A percentile compares a stretch with the other conserved stretches of the same genome.
phyloP scores from a whole-genome alignment of 1,140 invertebrate species.

The Patella vulgata region DNA sequence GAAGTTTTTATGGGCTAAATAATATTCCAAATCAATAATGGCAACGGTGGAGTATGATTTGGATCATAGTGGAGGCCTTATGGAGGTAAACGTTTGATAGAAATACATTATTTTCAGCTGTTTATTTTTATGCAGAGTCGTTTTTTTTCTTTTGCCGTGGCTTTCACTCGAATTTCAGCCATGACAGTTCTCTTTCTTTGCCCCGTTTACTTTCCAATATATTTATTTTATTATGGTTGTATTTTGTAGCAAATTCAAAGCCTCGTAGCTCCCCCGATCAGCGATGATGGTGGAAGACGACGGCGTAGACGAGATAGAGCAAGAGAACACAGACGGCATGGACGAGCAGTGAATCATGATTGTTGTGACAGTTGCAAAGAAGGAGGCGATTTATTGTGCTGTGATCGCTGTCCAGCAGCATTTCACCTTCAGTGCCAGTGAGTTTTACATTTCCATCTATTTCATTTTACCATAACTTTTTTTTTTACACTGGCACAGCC shows the following conservation, averaged over 20 bases:
- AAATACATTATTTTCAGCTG: neutral
- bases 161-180: neutral
- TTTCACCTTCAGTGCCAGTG: slow-evolving; percentile 95
- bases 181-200: neutral
- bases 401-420: slow-evolving; percentile 92
- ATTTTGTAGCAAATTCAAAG: slow-evolving; percentile 83
- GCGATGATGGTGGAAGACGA: slow-evolving; percentile 72
- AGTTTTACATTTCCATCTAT: slow-evolving; percentile 63
- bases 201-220: neutral
- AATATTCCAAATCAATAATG: slow-evolving; percentile 79
- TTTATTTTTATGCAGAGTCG: neutral
- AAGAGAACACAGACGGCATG: slow-evolving; percentile 83
- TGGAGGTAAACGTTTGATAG: slow-evolving; percentile 72
- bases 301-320: slow-evolving; percentile 70
- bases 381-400: slow-evolving; percentile 94
- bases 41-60: slow-evolving; percentile 71
- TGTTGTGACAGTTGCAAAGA: slow-evolving; percentile 86
- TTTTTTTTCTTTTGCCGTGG: slow-evolving; percentile 2
- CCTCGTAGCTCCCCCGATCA: slow-evolving; percentile 84
- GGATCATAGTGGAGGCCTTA: slow-evolving; percentile 74
- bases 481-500: neutral
- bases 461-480: neutral
- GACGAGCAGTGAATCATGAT: slow-evolving; percentile 92
- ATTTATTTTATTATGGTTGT: neutral
- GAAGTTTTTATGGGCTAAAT: slow-evolving; percentile 71